phyloP scores from a whole-genome alignment of 2,797 vertebrate species.

The Pempheris klunzingeri region DNA sequence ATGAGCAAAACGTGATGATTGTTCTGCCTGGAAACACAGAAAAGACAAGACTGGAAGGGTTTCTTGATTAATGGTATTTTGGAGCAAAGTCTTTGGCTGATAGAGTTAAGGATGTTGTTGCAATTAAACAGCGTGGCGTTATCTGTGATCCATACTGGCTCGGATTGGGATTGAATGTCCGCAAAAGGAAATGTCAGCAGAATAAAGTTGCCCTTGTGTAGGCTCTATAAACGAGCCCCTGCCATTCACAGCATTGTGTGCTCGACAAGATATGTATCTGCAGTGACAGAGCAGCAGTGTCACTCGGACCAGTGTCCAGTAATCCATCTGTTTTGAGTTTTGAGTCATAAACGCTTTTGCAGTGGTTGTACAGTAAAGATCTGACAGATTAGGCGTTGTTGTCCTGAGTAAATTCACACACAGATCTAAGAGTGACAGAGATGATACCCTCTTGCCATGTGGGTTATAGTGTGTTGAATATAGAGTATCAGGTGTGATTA shows the following conservation, averaged over 20 bases:
- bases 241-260: conserved; percentile 5
- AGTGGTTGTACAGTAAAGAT: not conserved
- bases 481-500: conserved; percentile 1
- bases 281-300: conserved; percentile 25
- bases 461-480: not conserved
- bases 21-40: conserved; percentile 15
- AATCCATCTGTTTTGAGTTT: conserved; percentile 16
- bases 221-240: conserved; percentile 6
- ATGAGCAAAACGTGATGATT: not conserved
- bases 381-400: not conserved
- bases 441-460: not conserved
- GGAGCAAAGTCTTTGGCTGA: not conserved
- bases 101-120: not conserved
- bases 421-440: not conserved
- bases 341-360: conserved; percentile 3
- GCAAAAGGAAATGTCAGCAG: conserved; percentile 22
- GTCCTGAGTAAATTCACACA: not conserved
- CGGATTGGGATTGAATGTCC: conserved; percentile 8
- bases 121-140: not conserved
- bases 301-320: not conserved
- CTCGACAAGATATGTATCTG: conserved; percentile 28
- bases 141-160: conserved; percentile 8
- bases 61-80: not conserved
- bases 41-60: not conserved
- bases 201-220: conserved; percentile 11